Conservation (phyloP, 2,888 invertebrate species). For the Orthosia incerta region DNA sequence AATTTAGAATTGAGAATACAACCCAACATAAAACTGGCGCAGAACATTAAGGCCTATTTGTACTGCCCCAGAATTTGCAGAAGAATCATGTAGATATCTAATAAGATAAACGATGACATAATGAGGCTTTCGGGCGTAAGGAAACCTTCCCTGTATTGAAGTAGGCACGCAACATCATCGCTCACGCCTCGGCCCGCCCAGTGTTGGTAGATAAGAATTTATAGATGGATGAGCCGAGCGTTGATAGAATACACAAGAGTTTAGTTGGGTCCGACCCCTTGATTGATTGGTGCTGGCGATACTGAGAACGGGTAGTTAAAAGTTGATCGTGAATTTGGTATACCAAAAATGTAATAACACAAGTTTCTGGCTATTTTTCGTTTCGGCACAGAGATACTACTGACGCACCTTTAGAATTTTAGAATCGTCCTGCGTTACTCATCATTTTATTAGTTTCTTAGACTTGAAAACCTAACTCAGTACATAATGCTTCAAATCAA, state of each 20-base stretch:
- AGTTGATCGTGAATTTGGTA: conserved; percentile 56
- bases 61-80: conserved; percentile 19
- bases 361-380: too few species aligned
- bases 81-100: conserved; percentile 41
- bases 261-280: conserved; percentile 77
- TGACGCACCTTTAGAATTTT: not conserved
- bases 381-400: not conserved
- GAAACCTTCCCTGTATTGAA: conserved; percentile 72
- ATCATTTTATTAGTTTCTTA: not conserved
- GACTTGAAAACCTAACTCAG: conserved; percentile 1
- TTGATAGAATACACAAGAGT: conserved; percentile 86
- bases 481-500: not conserved
- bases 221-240: conserved; percentile 84
- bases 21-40: not conserved
- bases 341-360: conserved; percentile 14
- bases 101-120: conserved; percentile 65
- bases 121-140: conserved; percentile 57
- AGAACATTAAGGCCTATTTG: conserved; percentile 8
- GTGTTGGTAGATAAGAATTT: conserved; percentile 86
- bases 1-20: not conserved
- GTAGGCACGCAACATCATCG: conserved; percentile 84
- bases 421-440: not conserved
- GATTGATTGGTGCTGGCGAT: conserved; percentile 81
- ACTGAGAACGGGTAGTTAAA: conserved; percentile 77
- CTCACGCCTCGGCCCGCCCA: conserved; percentile 81